phyloP scores from a whole-genome alignment of 2,797 vertebrate species.

The Epinephelus malabaricus region DNA sequence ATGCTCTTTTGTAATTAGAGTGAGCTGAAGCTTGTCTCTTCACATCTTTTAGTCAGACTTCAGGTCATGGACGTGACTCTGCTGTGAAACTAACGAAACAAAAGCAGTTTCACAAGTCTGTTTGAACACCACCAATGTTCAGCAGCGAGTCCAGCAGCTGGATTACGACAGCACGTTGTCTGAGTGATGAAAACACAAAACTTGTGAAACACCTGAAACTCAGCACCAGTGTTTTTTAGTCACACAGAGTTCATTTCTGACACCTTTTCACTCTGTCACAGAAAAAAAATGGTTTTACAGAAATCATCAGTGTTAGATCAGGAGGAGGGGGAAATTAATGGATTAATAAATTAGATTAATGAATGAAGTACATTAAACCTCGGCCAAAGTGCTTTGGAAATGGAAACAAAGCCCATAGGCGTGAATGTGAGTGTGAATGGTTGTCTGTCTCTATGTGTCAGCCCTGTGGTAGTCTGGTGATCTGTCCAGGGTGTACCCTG shows the following conservation, averaged over 20 bases:
- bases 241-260: not conserved
- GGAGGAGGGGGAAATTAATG: no score
- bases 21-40: not conserved
- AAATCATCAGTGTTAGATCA: not conserved
- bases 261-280: not conserved
- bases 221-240: not conserved
- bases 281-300: not conserved
- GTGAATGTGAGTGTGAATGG: no score
- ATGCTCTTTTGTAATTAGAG: not conserved
- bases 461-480: no score
- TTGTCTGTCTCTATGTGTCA: no score
- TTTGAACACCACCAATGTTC: conserved; percentile 4
- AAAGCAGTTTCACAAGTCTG: conserved; percentile 23
- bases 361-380: no score
- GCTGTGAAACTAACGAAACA: not conserved
- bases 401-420: no score
- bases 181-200: not conserved
- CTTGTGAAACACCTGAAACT: conserved; percentile 5
- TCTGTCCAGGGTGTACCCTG: no score
- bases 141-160: not conserved
- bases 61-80: not conserved
- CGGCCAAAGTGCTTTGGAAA: no score
- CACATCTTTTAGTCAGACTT: fast-evolving
- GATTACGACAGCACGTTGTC: not conserved
- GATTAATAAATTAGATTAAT: no score